Base-by-base conservation (phyloP, 2,797 vertebrate species). In the Enteromius thamalakanensis region DNA sequence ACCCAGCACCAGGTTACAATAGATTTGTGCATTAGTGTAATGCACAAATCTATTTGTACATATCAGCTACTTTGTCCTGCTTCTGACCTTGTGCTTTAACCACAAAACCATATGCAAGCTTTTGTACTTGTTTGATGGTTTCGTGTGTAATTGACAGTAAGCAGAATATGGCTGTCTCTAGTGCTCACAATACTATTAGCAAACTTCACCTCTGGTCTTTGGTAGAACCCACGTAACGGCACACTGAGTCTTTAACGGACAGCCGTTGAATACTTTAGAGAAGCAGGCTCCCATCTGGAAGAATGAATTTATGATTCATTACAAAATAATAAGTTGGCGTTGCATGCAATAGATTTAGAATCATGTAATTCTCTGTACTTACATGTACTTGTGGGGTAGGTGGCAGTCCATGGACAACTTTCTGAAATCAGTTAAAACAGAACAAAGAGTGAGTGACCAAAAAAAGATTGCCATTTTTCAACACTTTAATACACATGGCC, bases 361-460 rank as follows among this genome's bases (percentile, higher is more conserved):
- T 45, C 10, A 23, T 21, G 23, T n/a, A 19, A 51, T 51, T 84
- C 1, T 67, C 23, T 37, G 7, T 91, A 96, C 96, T 96, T 90
- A 97, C 96, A 8, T 97, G 96, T 7, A 97, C 96, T 95, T 97
- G 95, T 75, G 96, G 96, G 69, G 96, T 97, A 79, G 96, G 96
- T 87, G 96, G 96, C 86, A 97, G 94, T 88, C 96, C 96, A 1
- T 97, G 96, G 87, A 96, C 96, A 91, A 95, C 94, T 89, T 95
- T 96, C 96, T 97, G 87, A 86, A 92, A 94, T 91, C 11, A 40
- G 23, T 47, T 34, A 64, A 53, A 55, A 51, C 26, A 34, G n/a
- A 69, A 70, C 14, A 5, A 26, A 65, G 34, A 10, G 23, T 34
- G 3, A 67, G 3, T 42, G 37, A 76, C 10, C 21, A 26, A 8